Evolutionary conservation across 2,888 invertebrate genomes (phyloP).

Genomic region (Cabera pusaria): DNA sequence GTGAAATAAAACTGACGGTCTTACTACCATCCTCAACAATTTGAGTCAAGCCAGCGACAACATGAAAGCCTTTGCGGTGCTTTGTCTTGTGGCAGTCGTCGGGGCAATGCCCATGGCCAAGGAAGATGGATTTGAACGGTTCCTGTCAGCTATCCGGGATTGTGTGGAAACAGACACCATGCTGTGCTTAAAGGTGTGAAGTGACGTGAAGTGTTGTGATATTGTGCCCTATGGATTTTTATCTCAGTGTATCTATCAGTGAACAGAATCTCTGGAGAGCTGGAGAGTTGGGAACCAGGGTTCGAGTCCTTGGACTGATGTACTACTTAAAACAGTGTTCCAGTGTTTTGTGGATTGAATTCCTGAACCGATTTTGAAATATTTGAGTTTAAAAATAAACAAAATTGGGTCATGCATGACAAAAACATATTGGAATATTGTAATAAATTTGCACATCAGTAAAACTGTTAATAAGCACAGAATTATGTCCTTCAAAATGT

Average conservation of each 20-base stretch:
- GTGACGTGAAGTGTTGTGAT: slow-evolving; percentile 62
- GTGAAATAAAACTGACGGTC: slow-evolving; percentile 71
- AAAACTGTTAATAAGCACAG: too few relatives aligned
- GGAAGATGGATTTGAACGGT: slow-evolving; percentile 68
- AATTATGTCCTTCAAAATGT: too few relatives aligned
- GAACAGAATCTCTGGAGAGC: too few relatives aligned
- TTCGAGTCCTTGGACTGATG: slow-evolving; percentile 24
- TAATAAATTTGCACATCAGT: too few relatives aligned
- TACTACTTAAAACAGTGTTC: too few relatives aligned
- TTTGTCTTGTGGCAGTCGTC: slow-evolving; percentile 58
- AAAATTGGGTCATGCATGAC: too few relatives aligned
- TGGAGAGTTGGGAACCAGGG: slow-evolving; percentile 12
- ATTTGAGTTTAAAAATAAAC: too few relatives aligned
- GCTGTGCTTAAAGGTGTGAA: slow-evolving; percentile 90
- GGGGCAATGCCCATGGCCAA: slow-evolving; percentile 65
- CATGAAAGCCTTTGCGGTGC: slow-evolving; percentile 66
- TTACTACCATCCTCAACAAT: slow-evolving; percentile 68
- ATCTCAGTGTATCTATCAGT: too few relatives aligned
- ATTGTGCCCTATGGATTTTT: slow-evolving; percentile 36
- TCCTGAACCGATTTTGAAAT: too few relatives aligned
- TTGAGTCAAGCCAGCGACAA: slow-evolving; percentile 59
- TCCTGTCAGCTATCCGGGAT: slow-evolving; percentile 82
- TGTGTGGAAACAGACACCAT: slow-evolving; percentile 88
- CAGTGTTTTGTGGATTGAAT: too few relatives aligned
- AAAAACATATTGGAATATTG: too few relatives aligned